Evolutionary conservation across 2,113 vertebrate genomes (phyloP).

Genomic region (Hystrix cristata): DNA sequence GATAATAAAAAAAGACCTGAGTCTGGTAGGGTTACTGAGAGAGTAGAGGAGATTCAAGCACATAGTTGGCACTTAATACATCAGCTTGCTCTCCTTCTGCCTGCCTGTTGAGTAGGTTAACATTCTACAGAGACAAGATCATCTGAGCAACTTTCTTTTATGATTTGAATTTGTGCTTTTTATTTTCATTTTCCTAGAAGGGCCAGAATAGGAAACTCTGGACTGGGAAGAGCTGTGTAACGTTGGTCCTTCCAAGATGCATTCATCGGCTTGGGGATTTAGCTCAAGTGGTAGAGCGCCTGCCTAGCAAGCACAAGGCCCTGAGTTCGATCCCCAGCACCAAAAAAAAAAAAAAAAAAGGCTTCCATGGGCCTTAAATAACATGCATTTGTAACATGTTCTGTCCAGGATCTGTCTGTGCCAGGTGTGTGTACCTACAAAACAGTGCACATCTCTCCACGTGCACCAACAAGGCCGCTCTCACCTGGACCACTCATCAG

Average conservation of each 20-base stretch:
- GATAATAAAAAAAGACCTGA: neutral
- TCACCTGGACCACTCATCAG: neutral
- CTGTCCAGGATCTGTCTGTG: neutral
- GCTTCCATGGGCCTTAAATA: neutral
- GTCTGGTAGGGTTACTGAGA: neutral
- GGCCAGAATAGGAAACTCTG: neutral
- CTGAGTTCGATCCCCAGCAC: too few species aligned
- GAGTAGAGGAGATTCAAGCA: slow-evolving; percentile 37
- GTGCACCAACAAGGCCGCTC: neutral
- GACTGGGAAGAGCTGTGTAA: neutral
- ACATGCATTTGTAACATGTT: neutral
- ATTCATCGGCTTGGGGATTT: neutral
- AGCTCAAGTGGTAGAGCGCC: too few species aligned
- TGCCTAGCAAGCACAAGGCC: too few species aligned
- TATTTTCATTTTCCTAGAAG: slow-evolving; percentile 31
- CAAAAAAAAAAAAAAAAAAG: too few species aligned
- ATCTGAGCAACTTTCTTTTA: slow-evolving; percentile 42
- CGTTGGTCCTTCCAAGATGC: neutral
- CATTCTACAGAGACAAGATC: neutral
- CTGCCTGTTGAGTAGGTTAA: slow-evolving; percentile 27
- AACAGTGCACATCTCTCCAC: neutral
- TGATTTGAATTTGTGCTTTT: neutral
- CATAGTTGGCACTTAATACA: slow-evolving; percentile 13
- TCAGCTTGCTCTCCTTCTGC: neutral
- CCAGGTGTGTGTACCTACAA: neutral